A percentile compares a stretch with the other conserved stretches of the same genome.
Conservation (phyloP, 2,888 invertebrate species). For the Aphrophora alni region DNA sequence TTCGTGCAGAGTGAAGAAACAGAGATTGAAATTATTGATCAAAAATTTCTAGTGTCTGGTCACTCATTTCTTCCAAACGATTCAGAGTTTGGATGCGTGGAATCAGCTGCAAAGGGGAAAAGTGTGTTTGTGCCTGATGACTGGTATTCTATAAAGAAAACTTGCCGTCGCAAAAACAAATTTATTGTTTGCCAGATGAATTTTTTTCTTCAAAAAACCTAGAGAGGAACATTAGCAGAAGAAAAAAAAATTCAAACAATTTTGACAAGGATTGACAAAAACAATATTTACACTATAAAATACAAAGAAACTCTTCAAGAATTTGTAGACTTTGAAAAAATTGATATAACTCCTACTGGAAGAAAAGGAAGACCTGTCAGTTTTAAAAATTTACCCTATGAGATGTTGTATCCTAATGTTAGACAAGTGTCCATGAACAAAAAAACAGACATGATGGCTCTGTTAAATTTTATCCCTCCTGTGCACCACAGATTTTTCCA, state of each 20-base stretch:
- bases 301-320: conserved; percentile 24
- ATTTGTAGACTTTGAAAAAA: conserved; percentile 15
- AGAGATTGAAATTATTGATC: conserved; percentile 7
- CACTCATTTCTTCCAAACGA: conserved; percentile 17
- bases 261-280: conserved; percentile 28
- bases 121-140: conserved; percentile 11
- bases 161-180: conserved; percentile 12
- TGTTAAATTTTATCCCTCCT: conserved; percentile 15
- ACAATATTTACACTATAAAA: conserved; percentile 20
- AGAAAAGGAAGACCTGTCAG: conserved; percentile 18
- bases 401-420: conserved; percentile 21
- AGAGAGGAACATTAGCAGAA: conserved; percentile 20
- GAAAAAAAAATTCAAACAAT: neutral
- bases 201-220: conserved; percentile 15
- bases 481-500: conserved; percentile 19
- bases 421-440: conserved; percentile 23
- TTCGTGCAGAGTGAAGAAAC: conserved; percentile 14
- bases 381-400: conserved; percentile 22
- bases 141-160: conserved; percentile 11
- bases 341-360: conserved; percentile 26
- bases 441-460: conserved; percentile 21
- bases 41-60: conserved; percentile 17
- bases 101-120: conserved; percentile 14
- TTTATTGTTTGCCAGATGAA: conserved; percentile 10
- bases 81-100: conserved; percentile 17